phyloP scores from a whole-genome alignment of 2,888 invertebrate species.

The Ferdinandea cuprea region DNA sequence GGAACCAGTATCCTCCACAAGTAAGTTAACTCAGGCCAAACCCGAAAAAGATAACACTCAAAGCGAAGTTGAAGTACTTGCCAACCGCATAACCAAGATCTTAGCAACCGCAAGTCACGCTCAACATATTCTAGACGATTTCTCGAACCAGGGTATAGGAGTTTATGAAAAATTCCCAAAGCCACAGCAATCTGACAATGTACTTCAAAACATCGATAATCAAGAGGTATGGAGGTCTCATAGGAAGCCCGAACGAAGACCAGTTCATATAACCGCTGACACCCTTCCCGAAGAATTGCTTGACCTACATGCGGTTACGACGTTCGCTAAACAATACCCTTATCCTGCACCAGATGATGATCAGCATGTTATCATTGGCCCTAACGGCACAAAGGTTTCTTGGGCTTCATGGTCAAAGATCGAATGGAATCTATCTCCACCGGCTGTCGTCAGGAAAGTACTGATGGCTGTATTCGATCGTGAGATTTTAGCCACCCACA shows the following conservation, averaged over 20 bases:
- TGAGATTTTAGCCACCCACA: constrained; percentile 85
- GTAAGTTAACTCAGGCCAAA: neutral
- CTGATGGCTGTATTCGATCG: constrained; percentile 85
- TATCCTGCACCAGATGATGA: neutral
- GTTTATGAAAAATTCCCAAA: neutral
- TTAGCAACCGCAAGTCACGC: neutral
- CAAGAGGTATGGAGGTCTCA: neutral
- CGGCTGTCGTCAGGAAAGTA: constrained; percentile 85
- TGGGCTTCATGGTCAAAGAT: constrained; percentile 82
- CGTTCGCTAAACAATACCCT: neutral
- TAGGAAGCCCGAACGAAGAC: neutral
- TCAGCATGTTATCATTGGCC: constrained; percentile 78
- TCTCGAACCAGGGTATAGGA: neutral
- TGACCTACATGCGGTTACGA: neutral
- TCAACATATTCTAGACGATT: neutral
- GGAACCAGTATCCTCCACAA: neutral
- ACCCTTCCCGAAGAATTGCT: neutral
- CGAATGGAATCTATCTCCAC: constrained; percentile 84
- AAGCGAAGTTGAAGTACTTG: neutral
- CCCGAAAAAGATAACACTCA: neutral
- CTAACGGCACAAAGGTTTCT: constrained; percentile 81
- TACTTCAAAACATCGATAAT: neutral
- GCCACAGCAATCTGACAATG: neutral
- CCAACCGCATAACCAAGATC: neutral
- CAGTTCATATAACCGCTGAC: neutral